These are phyloP conservation scores for Microhierax caerulescens DNA, from an alignment of 2,797 vertebrate species.

Conservation along the genomic window DNA sequence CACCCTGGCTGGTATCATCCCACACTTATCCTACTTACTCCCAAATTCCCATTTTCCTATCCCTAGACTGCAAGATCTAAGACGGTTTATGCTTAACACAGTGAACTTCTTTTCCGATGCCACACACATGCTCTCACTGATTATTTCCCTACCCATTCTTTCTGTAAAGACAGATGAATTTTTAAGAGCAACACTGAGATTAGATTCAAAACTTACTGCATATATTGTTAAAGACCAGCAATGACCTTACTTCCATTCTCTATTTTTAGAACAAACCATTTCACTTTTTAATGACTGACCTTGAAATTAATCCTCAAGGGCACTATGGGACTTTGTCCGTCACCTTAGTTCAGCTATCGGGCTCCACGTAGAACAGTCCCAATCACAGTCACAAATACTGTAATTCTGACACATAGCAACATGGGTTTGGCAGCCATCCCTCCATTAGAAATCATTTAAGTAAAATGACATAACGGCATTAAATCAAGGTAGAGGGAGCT, in stretches of 20 bases:
- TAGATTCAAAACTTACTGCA: background rate
- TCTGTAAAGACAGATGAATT: background rate
- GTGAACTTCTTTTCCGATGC: background rate
- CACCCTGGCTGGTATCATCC: background rate
- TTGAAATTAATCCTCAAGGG: background rate
- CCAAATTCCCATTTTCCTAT: background rate
- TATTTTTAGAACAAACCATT: background rate
- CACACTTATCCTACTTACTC: background rate
- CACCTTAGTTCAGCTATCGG: background rate
- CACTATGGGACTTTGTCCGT: background rate
- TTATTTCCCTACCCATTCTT: background rate
- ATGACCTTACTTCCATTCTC: background rate
- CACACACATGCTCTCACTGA: background rate
- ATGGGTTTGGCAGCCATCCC: background rate
- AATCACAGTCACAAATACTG: background rate
- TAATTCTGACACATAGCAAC: background rate
- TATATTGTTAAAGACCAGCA: background rate
- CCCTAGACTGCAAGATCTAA: background rate
- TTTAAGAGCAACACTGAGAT: background rate
- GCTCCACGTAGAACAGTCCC: background rate
- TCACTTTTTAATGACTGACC: background rate
- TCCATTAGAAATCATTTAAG: background rate
- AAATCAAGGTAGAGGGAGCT: background rate
- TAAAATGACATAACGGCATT: background rate
- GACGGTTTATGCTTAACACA: background rate